Conservation (phyloP, 2,797 vertebrate genomes). For the Enteromius paludinosus region DNA sequence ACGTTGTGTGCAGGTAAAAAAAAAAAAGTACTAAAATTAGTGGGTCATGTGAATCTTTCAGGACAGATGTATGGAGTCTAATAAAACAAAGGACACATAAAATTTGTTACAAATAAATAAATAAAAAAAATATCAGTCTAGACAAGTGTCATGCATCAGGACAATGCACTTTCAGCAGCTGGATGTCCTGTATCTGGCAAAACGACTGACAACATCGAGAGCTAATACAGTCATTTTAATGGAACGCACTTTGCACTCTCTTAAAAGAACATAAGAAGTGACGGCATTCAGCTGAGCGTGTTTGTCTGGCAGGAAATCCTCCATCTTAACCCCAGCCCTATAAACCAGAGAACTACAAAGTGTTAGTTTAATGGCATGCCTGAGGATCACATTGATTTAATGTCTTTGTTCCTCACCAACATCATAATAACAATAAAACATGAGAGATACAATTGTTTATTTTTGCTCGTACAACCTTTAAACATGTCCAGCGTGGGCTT, state of each 20-base stretch:
- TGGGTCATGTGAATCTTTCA: conserved; percentile 61
- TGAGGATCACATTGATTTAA: conserved; percentile 87
- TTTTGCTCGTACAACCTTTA: conserved; percentile 90
- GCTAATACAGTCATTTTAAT: conserved; percentile 44
- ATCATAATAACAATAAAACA: conserved; percentile 91
- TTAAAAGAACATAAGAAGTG: conserved; percentile 49
- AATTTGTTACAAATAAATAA: conserved; percentile 22
- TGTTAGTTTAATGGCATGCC: conserved; percentile 85
- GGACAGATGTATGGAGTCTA: conserved; percentile 34
- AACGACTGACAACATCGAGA: conserved; percentile 28
- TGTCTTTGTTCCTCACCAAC: conserved; percentile 82
- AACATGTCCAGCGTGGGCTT: conserved; percentile 82
- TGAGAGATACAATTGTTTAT: conserved; percentile 88
- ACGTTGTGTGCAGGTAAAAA: conserved; percentile 52
- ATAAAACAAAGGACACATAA: conserved; percentile 7
- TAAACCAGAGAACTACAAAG: conserved; percentile 78
- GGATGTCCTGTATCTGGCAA: conserved; percentile 26
- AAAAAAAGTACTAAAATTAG: conserved; percentile 59
- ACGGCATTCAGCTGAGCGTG: conserved; percentile 71
- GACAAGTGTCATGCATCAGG: conserved; percentile 22
- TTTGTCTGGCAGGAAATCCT: conserved; percentile 73
- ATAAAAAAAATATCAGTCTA: background rate
- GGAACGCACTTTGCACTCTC: conserved; percentile 41
- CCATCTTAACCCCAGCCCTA: conserved; percentile 68
- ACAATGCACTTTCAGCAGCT: conserved; percentile 24